Conservation (phyloP, 2,888 invertebrate genomes). For the Schizotus pectinicornis region DNA sequence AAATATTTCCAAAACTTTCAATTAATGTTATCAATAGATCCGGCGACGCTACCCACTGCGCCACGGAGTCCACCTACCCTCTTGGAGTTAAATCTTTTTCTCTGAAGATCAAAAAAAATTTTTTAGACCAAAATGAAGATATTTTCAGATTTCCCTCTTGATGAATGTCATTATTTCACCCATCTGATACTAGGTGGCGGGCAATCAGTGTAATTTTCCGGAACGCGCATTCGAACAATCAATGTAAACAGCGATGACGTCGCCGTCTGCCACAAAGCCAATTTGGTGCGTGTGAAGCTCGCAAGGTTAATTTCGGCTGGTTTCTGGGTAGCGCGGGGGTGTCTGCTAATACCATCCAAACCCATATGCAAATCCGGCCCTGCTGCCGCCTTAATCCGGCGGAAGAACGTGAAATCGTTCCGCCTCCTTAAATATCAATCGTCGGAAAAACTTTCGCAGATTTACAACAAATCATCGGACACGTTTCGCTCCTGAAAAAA, state of each 20-base stretch:
- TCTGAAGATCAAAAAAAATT: too few relatives aligned
- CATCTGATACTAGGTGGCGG: too few relatives aligned
- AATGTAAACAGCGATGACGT: background rate
- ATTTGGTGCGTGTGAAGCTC: background rate
- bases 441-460: too few relatives aligned
- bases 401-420: slow-evolving; percentile 4
- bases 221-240: background rate
- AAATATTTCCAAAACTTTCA: slow-evolving; percentile 7
- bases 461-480: too few relatives aligned
- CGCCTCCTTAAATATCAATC: background rate
- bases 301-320: background rate
- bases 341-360: background rate
- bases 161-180: too few relatives aligned
- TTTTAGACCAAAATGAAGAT: background rate
- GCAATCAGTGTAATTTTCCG: background rate
- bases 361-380: background rate
- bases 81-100: too few relatives aligned
- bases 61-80: too few relatives aligned
- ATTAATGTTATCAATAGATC: too few relatives aligned
- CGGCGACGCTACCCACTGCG: too few relatives aligned
- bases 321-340: background rate
- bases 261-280: background rate
- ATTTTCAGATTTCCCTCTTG: too few relatives aligned
- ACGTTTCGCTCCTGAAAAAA: too few relatives aligned
- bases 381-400: slow-evolving; percentile 1